These are phyloP conservation scores for Podocnemis expansa DNA, from an alignment of 2,113 vertebrate species.

Conservation along the genomic window DNA sequence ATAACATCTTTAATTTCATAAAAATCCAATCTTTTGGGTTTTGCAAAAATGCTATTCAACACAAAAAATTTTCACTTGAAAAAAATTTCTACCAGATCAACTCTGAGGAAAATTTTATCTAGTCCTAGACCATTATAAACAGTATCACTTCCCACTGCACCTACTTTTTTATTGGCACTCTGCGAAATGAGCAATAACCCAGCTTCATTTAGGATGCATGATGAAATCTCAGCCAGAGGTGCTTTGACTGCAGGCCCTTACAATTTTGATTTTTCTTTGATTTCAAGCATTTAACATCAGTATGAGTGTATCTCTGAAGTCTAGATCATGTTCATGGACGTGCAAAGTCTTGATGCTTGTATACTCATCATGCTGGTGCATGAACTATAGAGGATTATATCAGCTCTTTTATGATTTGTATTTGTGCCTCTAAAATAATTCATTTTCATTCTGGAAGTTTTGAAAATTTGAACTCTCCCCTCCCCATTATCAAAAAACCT, in stretches of 20 bases:
- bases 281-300: slow-evolving; percentile 23
- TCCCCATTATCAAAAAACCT: background rate
- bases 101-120: background rate
- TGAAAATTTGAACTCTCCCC: background rate
- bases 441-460: slow-evolving; percentile 11
- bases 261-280: slow-evolving; percentile 18
- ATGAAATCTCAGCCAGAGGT: slow-evolving; percentile 1
- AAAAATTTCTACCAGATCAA: background rate
- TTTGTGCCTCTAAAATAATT: background rate
- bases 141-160: slow-evolving; percentile 20
- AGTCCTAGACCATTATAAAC: background rate
- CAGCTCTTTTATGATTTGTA: background rate
- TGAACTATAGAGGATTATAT: background rate
- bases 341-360: background rate
- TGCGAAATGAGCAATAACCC: background rate
- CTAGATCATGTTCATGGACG: slow-evolving; percentile 18
- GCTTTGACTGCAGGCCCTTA: background rate
- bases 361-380: background rate
- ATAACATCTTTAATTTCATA: background rate
- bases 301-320: background rate
- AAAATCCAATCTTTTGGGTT: background rate
- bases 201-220: background rate
- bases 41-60: background rate
- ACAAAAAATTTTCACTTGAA: background rate
- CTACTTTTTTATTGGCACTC: slow-evolving; percentile 46